Percentiles rank a stretch among this genome's conserved stretches.
Evolutionary conservation across 2,797 vertebrate genomes (phyloP).

Genomic region (Scolopax rusticola): DNA sequence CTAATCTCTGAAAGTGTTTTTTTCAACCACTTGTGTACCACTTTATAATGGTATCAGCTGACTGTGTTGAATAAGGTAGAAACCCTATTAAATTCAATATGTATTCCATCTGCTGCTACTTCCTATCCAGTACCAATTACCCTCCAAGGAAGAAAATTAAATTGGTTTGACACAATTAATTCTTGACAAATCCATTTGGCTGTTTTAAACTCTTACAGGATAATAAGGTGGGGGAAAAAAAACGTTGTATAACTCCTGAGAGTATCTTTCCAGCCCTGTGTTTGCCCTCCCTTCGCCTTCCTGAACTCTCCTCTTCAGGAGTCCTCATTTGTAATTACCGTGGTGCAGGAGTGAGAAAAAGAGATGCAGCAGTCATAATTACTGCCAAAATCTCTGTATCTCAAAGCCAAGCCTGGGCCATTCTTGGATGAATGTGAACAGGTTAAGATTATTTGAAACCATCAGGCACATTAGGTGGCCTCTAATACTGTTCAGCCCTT

Average conservation of each 20-base stretch:
- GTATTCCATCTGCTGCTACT: conserved; percentile 17
- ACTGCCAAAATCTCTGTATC: conserved; percentile 8
- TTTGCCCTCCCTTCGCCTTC: background rate
- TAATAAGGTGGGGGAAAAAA: background rate
- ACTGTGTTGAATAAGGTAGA: background rate
- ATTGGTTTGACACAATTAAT: conserved; percentile 44
- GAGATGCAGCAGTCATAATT: background rate
- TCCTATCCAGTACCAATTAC: conserved; percentile 34
- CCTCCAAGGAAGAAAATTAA: background rate
- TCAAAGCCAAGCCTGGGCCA: background rate
- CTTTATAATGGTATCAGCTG: conserved; percentile 7
- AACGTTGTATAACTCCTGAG: background rate
- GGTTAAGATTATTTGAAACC: background rate
- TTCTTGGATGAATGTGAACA: background rate
- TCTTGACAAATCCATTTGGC: conserved; percentile 31
- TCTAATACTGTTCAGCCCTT: background rate
- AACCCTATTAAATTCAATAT: conserved; percentile 1
- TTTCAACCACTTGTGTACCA: background rate
- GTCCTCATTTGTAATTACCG: background rate
- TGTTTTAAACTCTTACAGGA: conserved; percentile 6
- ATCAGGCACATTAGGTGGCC: background rate
- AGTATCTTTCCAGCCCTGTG: background rate
- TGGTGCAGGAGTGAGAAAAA: background rate
- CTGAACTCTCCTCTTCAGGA: background rate
- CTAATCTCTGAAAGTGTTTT: background rate